These are phyloP conservation scores for Craseonycteris thonglongyai DNA, from an alignment of 2,113 vertebrate species.

Conservation along the genomic window DNA sequence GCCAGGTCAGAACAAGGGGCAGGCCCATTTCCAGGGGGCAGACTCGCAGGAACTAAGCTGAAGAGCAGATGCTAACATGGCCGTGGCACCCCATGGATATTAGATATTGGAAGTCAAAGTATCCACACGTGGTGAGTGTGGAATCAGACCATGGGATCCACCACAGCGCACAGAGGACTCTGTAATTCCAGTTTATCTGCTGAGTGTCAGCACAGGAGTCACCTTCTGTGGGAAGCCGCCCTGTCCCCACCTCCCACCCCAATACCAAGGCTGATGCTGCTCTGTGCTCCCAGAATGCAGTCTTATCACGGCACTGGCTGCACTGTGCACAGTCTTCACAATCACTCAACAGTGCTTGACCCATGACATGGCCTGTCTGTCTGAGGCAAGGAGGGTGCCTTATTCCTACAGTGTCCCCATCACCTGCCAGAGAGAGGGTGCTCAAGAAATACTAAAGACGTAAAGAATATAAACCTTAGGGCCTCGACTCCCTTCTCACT, in stretches of 20 bases:
- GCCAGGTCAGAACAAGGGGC: neutral
- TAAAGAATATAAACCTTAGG: neutral
- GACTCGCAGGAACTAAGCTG: neutral
- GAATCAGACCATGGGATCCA: neutral
- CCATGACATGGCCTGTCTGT: accelerated
- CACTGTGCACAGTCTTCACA: neutral
- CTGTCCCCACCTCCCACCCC: neutral
- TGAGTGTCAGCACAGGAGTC: neutral
- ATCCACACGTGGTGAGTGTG: neutral
- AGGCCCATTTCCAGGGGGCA: neutral
- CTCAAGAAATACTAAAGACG: neutral
- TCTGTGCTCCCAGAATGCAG: neutral
- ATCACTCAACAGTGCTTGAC: neutral
- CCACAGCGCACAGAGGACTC: neutral
- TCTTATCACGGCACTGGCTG: accelerated
- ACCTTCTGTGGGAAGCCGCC: neutral
- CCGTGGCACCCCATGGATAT: neutral
- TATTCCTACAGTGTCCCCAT: too few species aligned
- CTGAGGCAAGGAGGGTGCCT: neutral
- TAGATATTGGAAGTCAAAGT: neutral
- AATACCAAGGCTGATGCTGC: neutral
- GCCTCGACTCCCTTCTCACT: neutral
- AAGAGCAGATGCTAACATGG: neutral
- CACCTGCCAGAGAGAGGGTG: accelerated
- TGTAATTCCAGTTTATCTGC: neutral